Percentiles rank a stretch among this genome's conserved stretches.
phyloP scores from a whole-genome alignment of 2,888 invertebrate species.

The Halictus ligatus region DNA sequence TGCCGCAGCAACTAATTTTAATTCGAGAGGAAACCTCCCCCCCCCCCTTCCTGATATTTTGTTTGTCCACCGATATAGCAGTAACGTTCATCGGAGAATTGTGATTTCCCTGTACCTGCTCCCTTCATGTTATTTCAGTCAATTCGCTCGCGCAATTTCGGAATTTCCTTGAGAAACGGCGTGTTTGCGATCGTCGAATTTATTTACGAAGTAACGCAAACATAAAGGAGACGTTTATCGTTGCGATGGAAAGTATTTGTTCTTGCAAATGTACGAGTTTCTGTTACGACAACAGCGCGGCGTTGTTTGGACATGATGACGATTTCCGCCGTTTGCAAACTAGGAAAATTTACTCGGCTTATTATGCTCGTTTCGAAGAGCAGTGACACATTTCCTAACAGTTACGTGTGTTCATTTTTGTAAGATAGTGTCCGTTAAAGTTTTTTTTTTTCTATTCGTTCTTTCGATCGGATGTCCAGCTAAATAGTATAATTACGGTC shows the following conservation, averaged over 20 bases:
- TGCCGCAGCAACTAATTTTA: neutral
- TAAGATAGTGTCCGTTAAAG: too few relatives aligned
- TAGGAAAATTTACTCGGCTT: neutral
- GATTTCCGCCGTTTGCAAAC: neutral
- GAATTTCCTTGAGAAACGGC: neutral
- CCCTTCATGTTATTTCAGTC: neutral
- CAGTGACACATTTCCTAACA: neutral
- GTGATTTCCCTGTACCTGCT: neutral
- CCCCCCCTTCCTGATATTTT: neutral
- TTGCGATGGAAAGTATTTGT: constrained; percentile 3
- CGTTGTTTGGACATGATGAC: neutral
- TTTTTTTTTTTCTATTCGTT: too few relatives aligned
- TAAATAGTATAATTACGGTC: too few relatives aligned
- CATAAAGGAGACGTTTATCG: constrained; percentile 4
- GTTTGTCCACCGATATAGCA: neutral
- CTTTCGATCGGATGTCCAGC: too few relatives aligned
- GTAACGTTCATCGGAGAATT: neutral
- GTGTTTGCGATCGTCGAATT: neutral
- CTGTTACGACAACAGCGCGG: too few relatives aligned
- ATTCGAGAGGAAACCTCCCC: neutral
- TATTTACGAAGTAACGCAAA: constrained; percentile 16
- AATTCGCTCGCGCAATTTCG: neutral
- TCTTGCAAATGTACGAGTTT: neutral
- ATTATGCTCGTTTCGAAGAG: neutral
- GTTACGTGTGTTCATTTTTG: neutral